Conservation (phyloP, 2,113 vertebrate species). For the Neodon shergylaensis region DNA sequence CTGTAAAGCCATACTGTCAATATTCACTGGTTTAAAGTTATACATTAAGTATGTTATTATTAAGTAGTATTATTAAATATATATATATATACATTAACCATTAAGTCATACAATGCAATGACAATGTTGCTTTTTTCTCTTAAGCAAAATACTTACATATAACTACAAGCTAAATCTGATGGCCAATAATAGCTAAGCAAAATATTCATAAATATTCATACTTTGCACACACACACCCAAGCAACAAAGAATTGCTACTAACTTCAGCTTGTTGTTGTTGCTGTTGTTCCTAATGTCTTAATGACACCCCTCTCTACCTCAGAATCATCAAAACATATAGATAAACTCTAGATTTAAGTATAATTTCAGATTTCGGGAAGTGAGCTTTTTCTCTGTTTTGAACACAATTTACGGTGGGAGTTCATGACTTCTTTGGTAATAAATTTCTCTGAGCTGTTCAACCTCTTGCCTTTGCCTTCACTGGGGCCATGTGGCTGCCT, state of each 20-base stretch:
- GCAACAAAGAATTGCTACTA: not conserved
- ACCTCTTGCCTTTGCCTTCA: not conserved
- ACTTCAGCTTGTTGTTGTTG: no score
- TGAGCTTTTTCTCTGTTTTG: constrained; percentile 21
- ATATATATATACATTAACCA: no score
- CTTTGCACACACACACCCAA: not conserved
- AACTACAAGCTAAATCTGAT: not conserved
- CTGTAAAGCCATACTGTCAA: not conserved
- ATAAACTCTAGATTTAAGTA: not conserved
- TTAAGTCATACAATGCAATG: not conserved
- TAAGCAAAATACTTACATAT: not conserved
- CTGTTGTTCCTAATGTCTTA: not conserved
- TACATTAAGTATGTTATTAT: no score
- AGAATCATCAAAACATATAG: not conserved
- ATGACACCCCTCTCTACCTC: not conserved
- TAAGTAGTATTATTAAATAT: no score
- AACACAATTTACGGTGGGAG: not conserved
- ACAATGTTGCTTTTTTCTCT: not conserved
- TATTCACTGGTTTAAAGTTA: not conserved
- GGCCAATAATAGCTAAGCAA: not conserved
- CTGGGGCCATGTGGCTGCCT: not conserved
- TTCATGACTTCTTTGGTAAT: not conserved
- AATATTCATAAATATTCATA: not conserved
- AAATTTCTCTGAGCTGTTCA: not conserved
- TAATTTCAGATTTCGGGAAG: constrained; percentile 1